phyloP scores from a whole-genome alignment of 2,888 invertebrate genomes.

The Liopterus haemorrhoidalis region DNA sequence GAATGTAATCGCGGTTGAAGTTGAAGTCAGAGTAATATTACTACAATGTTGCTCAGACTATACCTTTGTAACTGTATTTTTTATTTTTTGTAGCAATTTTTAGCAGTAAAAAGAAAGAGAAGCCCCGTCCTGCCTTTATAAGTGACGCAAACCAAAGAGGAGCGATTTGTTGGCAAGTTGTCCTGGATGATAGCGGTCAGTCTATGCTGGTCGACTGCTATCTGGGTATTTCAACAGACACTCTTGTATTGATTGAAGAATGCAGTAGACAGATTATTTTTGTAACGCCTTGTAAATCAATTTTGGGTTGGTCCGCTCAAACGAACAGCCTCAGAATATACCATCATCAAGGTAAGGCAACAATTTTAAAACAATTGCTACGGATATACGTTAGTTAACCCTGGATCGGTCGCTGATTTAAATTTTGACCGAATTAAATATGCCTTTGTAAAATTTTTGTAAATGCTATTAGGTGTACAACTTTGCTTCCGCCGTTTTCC shows the following conservation, averaged over 20 bases:
- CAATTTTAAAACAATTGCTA: too few relatives aligned
- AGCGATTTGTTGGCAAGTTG: conserved; percentile 78
- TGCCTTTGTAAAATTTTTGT: too few relatives aligned
- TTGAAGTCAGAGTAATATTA: not conserved
- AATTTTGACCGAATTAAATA: too few relatives aligned
- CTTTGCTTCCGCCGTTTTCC: too few relatives aligned
- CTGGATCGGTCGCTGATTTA: too few relatives aligned
- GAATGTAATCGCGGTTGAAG: too few relatives aligned
- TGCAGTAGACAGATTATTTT: conserved; percentile 75
- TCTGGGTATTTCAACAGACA: conserved; percentile 81
- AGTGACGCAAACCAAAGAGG: conserved; percentile 69
- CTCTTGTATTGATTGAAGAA: conserved; percentile 81
- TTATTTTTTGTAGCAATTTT: conserved; percentile 49
- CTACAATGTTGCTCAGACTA: not conserved
- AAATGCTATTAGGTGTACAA: too few relatives aligned
- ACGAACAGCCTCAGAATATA: conserved; percentile 69
- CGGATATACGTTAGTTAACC: too few relatives aligned
- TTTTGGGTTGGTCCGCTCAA: conserved; percentile 60
- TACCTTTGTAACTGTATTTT: not conserved
- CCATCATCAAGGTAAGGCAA: conserved; percentile 69
- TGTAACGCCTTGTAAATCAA: conserved; percentile 74
- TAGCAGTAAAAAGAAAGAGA: conserved; percentile 71
- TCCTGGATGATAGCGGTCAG: conserved; percentile 65
- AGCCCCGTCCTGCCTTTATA: conserved; percentile 64
- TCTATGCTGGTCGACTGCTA: conserved; percentile 65